These are phyloP conservation scores for Discoglossus pictus DNA, from an alignment of 2,797 vertebrate species.

Conservation along the genomic window DNA sequence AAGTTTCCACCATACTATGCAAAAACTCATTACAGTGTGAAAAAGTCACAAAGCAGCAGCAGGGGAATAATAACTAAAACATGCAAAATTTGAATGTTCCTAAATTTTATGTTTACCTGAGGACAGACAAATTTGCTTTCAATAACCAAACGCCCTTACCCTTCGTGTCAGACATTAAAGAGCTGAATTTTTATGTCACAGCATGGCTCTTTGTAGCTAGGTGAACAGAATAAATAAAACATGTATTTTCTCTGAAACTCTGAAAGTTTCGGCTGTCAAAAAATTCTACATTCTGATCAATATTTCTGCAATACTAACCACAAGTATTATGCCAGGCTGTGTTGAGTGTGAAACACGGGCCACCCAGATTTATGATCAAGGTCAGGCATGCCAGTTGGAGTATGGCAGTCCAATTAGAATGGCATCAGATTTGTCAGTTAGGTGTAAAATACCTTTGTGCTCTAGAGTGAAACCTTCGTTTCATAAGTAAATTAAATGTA, in stretches of 20 bases:
- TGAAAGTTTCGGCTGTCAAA: constrained; percentile 15
- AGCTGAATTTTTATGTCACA: constrained; percentile 4
- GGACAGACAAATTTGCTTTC: no score
- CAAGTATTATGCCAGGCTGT: constrained; percentile 13
- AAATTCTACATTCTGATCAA: constrained; percentile 42
- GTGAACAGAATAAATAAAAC: constrained; percentile 21
- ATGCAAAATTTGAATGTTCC: no score
- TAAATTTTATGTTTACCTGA: no score
- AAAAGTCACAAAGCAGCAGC: no score
- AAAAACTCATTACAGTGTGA: no score
- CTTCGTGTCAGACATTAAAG: no score
- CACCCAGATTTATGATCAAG: constrained; percentile 41
- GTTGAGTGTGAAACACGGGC: constrained; percentile 42
- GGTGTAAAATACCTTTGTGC: constrained; percentile 58
- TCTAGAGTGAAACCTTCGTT: constrained; percentile 57
- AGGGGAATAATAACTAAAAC: no score
- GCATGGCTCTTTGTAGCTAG: constrained; percentile 4
- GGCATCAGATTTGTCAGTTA: constrained; percentile 55
- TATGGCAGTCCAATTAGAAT: constrained; percentile 52
- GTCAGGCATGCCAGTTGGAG: constrained; percentile 39
- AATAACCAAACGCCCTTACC: no score
- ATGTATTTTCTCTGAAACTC: constrained; percentile 7
- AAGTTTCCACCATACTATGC: no score
- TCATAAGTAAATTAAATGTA: constrained; percentile 66
- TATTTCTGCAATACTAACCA: constrained; percentile 33